A percentile compares a stretch with the other conserved stretches of the same genome.
Conservation (phyloP, 2,113 vertebrate species). For the Falcunculus frontatus region DNA sequence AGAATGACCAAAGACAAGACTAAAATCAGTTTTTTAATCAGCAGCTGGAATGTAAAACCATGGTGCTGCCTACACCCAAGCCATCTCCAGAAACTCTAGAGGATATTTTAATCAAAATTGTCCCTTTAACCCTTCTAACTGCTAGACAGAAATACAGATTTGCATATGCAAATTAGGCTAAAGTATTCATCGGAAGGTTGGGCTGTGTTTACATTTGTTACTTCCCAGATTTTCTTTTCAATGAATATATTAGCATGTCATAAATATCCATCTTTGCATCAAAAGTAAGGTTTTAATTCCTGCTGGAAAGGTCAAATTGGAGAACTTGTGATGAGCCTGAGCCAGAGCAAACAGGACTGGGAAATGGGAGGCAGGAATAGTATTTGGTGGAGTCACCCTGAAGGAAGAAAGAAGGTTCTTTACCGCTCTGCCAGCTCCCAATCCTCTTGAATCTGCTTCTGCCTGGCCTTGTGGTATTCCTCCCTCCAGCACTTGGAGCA, state of each 20-base stretch:
- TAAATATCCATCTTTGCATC: not conserved
- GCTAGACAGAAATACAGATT: not conserved
- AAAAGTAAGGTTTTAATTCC: not conserved
- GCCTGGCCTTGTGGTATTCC: constrained; percentile 85
- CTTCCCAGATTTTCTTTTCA: not conserved
- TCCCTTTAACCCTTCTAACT: not conserved
- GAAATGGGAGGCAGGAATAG: not conserved
- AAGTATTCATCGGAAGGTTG: not conserved
- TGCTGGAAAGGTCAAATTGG: not conserved
- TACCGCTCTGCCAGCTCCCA: constrained; percentile 93
- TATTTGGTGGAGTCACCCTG: not conserved
- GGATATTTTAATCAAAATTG: not conserved
- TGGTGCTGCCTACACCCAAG: not conserved
- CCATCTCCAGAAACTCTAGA: not conserved
- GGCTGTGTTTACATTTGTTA: not conserved
- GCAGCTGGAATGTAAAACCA: not conserved
- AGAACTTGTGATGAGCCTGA: not conserved
- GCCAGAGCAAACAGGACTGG: not conserved
- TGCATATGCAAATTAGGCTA: not conserved
- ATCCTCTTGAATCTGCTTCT: constrained; percentile 95
- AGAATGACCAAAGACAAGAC: not conserved
- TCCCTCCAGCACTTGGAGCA: constrained; percentile 97
- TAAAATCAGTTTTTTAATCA: not conserved
- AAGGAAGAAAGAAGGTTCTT: constrained; percentile 6
- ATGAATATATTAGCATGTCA: not conserved